phyloP scores from a whole-genome alignment of 2,797 vertebrate genomes.

The Odontamblyopus lacepedii region DNA sequence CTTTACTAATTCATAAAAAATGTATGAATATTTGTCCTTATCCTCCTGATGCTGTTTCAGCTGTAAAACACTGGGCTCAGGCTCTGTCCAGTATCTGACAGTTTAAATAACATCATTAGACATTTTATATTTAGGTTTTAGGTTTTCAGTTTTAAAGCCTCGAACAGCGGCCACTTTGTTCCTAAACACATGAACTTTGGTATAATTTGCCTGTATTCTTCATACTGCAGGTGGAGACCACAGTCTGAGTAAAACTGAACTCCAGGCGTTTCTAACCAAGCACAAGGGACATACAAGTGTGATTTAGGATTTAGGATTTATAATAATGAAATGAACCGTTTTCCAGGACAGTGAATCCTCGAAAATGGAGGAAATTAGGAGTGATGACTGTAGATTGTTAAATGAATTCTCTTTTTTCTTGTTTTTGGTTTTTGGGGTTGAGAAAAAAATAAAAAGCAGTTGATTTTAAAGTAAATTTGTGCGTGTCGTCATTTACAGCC shows the following conservation, averaged over 20 bases:
- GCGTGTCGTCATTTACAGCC: constrained; percentile 23
- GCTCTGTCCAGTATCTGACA: no score
- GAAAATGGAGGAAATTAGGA: constrained; percentile 31
- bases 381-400: constrained; percentile 69
- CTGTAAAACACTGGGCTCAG: no score
- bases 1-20: no score
- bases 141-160: no score
- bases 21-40: no score
- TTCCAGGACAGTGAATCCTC: neutral
- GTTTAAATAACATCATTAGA: no score
- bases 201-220: neutral
- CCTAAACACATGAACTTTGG: neutral
- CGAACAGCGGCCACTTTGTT: no score
- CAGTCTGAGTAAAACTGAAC: neutral
- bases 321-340: neutral
- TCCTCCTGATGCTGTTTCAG: no score
- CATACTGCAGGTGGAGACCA: neutral
- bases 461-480: constrained; percentile 52
- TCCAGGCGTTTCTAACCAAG: constrained; percentile 56
- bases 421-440: constrained; percentile 49
- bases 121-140: no score
- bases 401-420: constrained; percentile 48
- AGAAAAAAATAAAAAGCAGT: constrained; percentile 77
- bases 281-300: constrained; percentile 46
- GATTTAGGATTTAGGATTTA: neutral